Base-by-base conservation (phyloP, 2,113 vertebrate species). In the Ciconia boyciana region DNA sequence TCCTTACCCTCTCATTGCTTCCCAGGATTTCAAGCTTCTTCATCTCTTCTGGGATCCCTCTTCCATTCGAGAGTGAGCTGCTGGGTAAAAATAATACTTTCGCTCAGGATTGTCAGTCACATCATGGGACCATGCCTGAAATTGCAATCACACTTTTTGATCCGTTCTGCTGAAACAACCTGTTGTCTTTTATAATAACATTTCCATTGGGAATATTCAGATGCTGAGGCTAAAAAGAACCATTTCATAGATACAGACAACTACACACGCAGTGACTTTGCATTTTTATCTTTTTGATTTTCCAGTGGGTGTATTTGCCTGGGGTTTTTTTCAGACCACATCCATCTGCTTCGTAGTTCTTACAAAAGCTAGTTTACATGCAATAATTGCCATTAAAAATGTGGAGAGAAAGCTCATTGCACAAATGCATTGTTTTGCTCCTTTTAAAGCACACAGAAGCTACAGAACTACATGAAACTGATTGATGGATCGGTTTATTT, bases 211-310 rank as follows among this genome's bases (percentile, higher is more conserved):
- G 93, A 96, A 95, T 95, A 87, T 79, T 93, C 93, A 82, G 84
- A 93, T 80, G 81, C 75, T 57, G 93, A 82, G 51, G 87, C 91
- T 90, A 70, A 93, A 90, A 97, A 90, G 80, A 95, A 70, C 25
- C 51, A 72, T 96, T 96, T 95, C 76, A 72, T 36, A 93, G 76
- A 80, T 21, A 93, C 66, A 90, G 77, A 43, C 61, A 91, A 77
- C 96, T 97, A 90, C 81, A 95, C 90, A 86, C 36, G 2, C 80
- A 76, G 94, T 96, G 87, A 92, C 91, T 96, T 96, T 92, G 95
- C 96, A 83, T 94, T 96, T 97, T 94, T 90, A 89, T 94, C 90
- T 85, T 95, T 97, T 96, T 97, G 96, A 97, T 96, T 97, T 96
- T 94, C 90, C 83, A 74, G 93, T 92, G 95, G 87, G 93, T 95